phyloP scores from a whole-genome alignment of 2,888 invertebrate genomes.

The Flexamia atlantica region DNA sequence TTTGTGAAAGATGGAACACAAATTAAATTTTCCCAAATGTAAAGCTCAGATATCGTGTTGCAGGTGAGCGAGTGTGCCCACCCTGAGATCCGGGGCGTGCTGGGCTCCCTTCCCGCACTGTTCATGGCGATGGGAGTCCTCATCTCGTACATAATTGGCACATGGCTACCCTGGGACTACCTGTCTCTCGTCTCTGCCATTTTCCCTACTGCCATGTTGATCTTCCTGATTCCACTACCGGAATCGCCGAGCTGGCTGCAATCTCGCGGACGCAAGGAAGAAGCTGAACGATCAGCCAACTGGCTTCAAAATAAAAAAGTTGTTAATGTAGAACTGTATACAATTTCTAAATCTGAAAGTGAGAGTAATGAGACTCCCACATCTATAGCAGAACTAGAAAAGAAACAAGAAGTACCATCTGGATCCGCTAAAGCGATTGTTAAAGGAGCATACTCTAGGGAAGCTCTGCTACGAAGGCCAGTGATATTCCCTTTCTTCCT shows the following conservation, averaged over 20 bases:
- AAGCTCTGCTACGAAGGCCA: conserved; percentile 68
- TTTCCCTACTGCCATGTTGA: conserved; percentile 75
- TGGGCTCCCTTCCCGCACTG: conserved; percentile 82
- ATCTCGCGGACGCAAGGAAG: conserved; percentile 75
- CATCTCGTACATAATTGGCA: conserved; percentile 79
- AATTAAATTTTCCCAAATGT: no score
- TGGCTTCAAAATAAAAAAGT: conserved; percentile 75
- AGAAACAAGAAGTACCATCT: conserved; percentile 51
- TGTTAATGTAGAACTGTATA: conserved; percentile 66
- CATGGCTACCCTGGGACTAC: conserved; percentile 79
- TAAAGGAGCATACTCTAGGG: conserved; percentile 65
- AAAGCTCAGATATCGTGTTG: no score
- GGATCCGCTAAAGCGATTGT: conserved; percentile 61
- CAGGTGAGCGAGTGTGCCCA: conserved; percentile 82
- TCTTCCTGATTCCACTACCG: conserved; percentile 78
- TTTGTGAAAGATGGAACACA: no score
- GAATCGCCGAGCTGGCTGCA: conserved; percentile 82
- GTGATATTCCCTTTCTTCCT: conserved; percentile 76
- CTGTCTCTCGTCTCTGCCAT: conserved; percentile 78
- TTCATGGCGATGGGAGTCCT: conserved; percentile 82
- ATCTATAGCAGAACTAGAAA: conserved; percentile 46
- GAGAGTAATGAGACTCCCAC: conserved; percentile 37
- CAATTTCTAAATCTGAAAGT: conserved; percentile 60
- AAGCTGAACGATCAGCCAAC: conserved; percentile 76
- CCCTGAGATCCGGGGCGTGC: conserved; percentile 80